Percentiles rank a stretch among this genome's conserved stretches.
Conservation (phyloP, 1,140 invertebrate species). For the Colletes latitarsis region DNA sequence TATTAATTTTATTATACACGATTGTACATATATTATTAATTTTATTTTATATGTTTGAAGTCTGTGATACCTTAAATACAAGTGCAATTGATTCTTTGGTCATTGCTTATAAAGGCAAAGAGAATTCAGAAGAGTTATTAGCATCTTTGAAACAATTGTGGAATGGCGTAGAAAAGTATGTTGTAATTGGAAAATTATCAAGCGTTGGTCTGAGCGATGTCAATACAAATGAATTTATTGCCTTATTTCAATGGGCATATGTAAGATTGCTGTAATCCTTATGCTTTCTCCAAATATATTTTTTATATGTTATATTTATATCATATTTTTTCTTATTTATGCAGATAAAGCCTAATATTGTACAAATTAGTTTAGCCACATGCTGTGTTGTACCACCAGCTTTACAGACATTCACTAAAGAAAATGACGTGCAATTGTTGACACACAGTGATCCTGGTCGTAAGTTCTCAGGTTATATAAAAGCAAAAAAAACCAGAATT, state of each 20-base stretch:
- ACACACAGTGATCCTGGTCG: conserved; percentile 97
- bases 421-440: conserved; percentile 94
- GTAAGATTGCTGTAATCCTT: conserved; percentile 75
- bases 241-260: conserved; percentile 89
- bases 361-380: conserved; percentile 97
- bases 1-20: not conserved
- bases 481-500: not conserved
- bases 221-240: conserved; percentile 89
- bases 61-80: conserved; percentile 84
- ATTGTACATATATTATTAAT: conserved; percentile 25
- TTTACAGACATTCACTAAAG: conserved; percentile 93
- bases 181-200: conserved; percentile 84
- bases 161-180: conserved; percentile 87
- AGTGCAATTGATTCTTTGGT: conserved; percentile 88
- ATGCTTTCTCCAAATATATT: not conserved
- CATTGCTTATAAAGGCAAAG: conserved; percentile 84
- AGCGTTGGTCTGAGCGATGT: conserved; percentile 94
- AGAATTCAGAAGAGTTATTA: conserved; percentile 81
- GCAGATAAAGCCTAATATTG: conserved; percentile 92
- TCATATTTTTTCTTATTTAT: conserved; percentile 56
- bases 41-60: conserved; percentile 77
- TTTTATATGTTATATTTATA: conserved; percentile 6
- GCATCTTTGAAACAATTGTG: conserved; percentile 87
- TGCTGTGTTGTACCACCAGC: conserved; percentile 97
- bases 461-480: conserved; percentile 76